Conservation (phyloP, 2,113 vertebrate genomes). For the Raja brachyura region DNA sequence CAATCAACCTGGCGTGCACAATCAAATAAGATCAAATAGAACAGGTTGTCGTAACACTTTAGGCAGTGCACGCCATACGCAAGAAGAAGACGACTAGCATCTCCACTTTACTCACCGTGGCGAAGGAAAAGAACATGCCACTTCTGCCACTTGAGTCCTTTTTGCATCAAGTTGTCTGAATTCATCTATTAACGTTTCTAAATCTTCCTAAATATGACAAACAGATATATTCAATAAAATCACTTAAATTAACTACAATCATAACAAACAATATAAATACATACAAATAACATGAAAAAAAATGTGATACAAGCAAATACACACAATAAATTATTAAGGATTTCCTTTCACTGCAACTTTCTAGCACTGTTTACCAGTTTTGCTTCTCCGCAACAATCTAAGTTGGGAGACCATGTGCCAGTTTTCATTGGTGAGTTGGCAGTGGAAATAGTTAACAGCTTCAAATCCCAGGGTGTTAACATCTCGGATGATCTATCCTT, state of each 20-base stretch:
- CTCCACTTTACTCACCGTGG: constrained; percentile 61
- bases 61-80: too few species aligned
- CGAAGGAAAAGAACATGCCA: constrained; percentile 68
- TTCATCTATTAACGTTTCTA: constrained; percentile 86
- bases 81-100: too few species aligned
- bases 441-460: too few species aligned
- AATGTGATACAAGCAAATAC: too few species aligned
- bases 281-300: not conserved
- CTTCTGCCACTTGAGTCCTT: constrained; percentile 78
- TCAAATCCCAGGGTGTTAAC: too few species aligned
- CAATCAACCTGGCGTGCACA: too few species aligned
- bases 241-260: not conserved
- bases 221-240: not conserved
- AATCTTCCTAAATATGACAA: constrained; percentile 69
- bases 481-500: too few species aligned
- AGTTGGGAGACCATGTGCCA: too few species aligned
- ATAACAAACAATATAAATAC: not conserved
- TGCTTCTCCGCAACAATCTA: not conserved
- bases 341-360: not conserved
- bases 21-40: too few species aligned
- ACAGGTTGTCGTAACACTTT: too few species aligned
- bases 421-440: too few species aligned
- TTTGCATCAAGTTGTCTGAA: constrained; percentile 83
- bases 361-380: not conserved
- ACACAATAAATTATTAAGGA: too few species aligned